Conservation (phyloP, 2,888 invertebrate genomes). For the Chloromyia formosa region DNA sequence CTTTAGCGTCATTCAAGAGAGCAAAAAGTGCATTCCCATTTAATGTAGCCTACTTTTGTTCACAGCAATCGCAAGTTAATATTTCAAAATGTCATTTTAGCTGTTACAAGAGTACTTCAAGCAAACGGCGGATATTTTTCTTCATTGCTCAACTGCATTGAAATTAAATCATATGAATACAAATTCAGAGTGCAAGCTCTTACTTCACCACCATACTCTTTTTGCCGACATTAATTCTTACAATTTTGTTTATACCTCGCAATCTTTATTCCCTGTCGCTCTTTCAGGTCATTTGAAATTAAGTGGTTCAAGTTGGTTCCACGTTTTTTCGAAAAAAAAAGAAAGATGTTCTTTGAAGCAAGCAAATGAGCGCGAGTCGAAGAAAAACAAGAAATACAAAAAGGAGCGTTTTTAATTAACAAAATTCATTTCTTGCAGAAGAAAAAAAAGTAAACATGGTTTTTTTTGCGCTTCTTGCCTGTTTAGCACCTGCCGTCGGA, state of each 20-base stretch:
- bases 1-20: too few species aligned
- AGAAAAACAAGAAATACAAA: background rate
- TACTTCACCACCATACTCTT: background rate
- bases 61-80: too few species aligned
- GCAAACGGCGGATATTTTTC: too few species aligned
- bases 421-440: background rate
- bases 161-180: background rate
- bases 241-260: background rate
- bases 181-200: background rate
- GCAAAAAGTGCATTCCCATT: too few species aligned
- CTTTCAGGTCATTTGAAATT: slow-evolving; percentile 3
- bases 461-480: background rate
- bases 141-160: too few species aligned
- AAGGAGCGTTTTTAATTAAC: background rate
- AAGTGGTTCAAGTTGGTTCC: background rate
- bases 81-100: too few species aligned
- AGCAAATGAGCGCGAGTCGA: too few species aligned
- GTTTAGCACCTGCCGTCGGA: background rate
- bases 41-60: too few species aligned
- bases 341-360: too few species aligned
- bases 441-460: too few species aligned
- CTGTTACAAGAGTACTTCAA: too few species aligned
- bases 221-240: too few species aligned
- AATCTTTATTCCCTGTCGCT: background rate
- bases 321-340: background rate